phyloP scores from a whole-genome alignment of 2,888 invertebrate genomes.

The Heliconius erato region DNA sequence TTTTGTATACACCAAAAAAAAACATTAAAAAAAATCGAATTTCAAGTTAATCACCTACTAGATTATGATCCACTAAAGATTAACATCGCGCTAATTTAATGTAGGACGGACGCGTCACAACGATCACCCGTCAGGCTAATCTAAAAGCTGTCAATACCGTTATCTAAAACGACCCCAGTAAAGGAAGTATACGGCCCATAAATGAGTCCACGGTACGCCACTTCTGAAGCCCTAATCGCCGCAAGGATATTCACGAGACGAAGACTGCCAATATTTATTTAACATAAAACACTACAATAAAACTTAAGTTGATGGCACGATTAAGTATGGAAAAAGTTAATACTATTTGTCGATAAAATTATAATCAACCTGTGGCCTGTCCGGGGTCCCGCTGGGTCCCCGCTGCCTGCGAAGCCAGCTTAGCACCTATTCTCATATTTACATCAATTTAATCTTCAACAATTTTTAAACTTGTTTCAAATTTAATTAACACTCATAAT shows the following conservation, averaged over 20 bases:
- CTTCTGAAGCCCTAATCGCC: conserved; percentile 68
- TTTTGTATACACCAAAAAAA: not conserved
- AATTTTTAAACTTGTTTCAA: conserved; percentile 2
- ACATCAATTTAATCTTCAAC: conserved; percentile 11
- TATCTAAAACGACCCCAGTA: conserved; percentile 75
- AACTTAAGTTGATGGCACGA: conserved; percentile 71
- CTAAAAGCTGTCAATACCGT: conserved; percentile 76
- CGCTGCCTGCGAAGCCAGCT: conserved; percentile 36
- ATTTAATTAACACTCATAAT: conserved; percentile 18
- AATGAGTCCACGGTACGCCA: conserved; percentile 72
- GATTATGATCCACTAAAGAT: conserved; percentile 7
- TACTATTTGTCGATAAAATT: conserved; percentile 74
- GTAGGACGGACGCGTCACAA: conserved; percentile 60
- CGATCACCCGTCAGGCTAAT: conserved; percentile 66
- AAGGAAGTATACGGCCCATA: conserved; percentile 79
- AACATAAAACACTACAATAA: conserved; percentile 75
- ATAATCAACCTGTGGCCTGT: conserved; percentile 69
- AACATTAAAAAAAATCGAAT: not conserved
- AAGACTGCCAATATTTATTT: conserved; percentile 73
- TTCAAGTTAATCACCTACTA: not conserved
- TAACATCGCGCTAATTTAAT: conserved; percentile 67
- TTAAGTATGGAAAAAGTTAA: conserved; percentile 64
- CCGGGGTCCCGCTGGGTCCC: conserved; percentile 57
- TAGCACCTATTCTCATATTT: conserved; percentile 18
- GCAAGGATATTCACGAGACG: conserved; percentile 63